Evolutionary conservation across 2,797 vertebrate genomes (phyloP).

Genomic region (Sandelia bainsii): DNA sequence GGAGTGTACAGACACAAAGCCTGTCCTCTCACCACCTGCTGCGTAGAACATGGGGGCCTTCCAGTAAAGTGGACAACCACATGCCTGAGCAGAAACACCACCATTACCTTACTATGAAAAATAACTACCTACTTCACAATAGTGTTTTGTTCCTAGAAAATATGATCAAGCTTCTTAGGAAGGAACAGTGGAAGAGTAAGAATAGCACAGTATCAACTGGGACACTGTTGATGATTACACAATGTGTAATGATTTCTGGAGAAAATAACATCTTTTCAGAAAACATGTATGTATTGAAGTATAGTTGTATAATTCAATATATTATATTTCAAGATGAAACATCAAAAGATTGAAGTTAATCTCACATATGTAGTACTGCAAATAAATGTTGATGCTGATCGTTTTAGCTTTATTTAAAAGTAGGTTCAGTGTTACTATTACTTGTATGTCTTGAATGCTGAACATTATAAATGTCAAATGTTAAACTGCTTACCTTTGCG

Average conservation of each 20-base stretch:
- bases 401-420: background rate
- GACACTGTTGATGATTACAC: background rate
- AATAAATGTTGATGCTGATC: background rate
- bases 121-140: background rate
- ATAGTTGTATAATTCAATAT: too few relatives aligned
- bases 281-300: background rate
- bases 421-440: background rate
- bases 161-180: background rate
- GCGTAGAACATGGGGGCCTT: conserved; percentile 95
- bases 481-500: conserved; percentile 87
- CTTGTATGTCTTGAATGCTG: background rate
- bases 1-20: conserved; percentile 92
- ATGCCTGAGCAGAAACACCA: conserved; percentile 84
- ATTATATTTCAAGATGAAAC: background rate
- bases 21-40: conserved; percentile 93
- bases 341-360: background rate
- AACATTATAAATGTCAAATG: background rate
- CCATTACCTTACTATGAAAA: conserved; percentile 7
- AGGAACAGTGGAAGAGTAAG: background rate
- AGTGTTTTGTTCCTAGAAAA: conserved; percentile 14
- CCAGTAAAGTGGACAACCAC: conserved; percentile 97
- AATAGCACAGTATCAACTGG: conserved; percentile 9
- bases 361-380: background rate
- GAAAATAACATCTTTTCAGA: background rate
- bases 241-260: background rate